Evolutionary conservation across 2,797 vertebrate genomes (phyloP), one percentile per base, ranked within the genome.

Genomic region (Orientallactaga sibirica): DNA sequence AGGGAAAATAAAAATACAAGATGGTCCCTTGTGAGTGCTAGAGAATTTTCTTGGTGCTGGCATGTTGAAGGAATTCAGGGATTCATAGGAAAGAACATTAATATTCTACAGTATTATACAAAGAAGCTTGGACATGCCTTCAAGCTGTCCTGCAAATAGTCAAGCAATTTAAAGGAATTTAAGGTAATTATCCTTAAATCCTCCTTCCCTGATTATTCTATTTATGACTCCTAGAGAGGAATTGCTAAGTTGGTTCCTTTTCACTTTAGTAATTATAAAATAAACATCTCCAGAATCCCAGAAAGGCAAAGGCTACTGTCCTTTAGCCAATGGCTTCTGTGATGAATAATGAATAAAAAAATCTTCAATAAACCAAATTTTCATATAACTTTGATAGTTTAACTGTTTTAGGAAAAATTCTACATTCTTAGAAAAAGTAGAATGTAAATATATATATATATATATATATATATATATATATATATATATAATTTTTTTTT

Each of bases 111-210:
- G 22, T 48, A 86, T 86, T 79, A 92, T 81, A 93, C 33, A 77
- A 94, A 81, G 29, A 64, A 70, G n/a, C 14, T 83, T 93, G 43
- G 64, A 19, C 84, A 73, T 91, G 70, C 84, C 84, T 97, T 92
- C 27, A 84, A 90, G 64, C 24, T 89, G 8, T 87, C 87, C 68
- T 91, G 29, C 74, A 94, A 95, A 84, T 77, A 89, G n/a, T 80
- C 62, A 68, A 88, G 18, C 77, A 48, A 93, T 93, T 95, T 93
- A 93, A 96, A 86, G 58, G 33, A 92, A 79, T 92, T 86, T 92
- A 89, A 88, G 55, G 71, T 88, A 93, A 93, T 85, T 90, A 64
- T 88, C n/a, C 58, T 93, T 94, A 96, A 94, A 86, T 86, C 11
- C 29, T 37, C 2, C 43, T 90, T 92, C 9, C 58, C 24, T 15